Evolutionary conservation across 2,797 vertebrate species (phyloP).

Genomic region (Dermochelys coriacea): DNA sequence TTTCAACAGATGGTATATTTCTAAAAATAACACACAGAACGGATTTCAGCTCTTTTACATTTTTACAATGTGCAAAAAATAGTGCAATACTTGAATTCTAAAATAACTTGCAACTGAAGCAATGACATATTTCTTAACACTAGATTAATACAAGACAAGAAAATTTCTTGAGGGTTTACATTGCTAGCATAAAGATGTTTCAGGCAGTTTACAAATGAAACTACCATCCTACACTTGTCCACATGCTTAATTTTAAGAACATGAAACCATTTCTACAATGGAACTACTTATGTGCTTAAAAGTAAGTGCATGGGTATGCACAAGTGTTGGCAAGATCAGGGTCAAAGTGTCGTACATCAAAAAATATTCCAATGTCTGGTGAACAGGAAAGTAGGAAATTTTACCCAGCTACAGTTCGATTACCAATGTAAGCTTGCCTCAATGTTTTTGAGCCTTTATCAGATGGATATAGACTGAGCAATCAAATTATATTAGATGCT

Average conservation of each 20-base stretch:
- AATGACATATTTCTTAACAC: background rate
- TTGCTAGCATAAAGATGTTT: background rate
- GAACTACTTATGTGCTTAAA: too few species aligned
- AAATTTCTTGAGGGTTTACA: background rate
- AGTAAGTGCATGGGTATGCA: too few species aligned
- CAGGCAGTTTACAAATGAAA: background rate
- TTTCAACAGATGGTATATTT: conserved; percentile 66
- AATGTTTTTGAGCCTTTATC: background rate
- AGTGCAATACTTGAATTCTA: background rate
- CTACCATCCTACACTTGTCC: background rate
- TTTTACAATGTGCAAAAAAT: background rate
- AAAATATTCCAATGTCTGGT: background rate
- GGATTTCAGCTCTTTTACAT: background rate
- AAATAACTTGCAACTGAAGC: background rate
- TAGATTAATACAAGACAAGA: background rate
- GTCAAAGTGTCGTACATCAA: background rate
- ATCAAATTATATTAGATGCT: background rate
- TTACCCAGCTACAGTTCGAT: background rate
- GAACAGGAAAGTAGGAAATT: background rate
- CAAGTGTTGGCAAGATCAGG: too few species aligned
- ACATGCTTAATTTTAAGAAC: background rate
- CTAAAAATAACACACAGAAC: conserved; percentile 54
- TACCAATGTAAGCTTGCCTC: background rate
- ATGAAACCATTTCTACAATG: background rate
- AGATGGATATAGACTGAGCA: background rate